These are phyloP conservation scores for Pangasius mekongensis DNA, from an alignment of 2,797 vertebrate genomes.

Conservation along the genomic window DNA sequence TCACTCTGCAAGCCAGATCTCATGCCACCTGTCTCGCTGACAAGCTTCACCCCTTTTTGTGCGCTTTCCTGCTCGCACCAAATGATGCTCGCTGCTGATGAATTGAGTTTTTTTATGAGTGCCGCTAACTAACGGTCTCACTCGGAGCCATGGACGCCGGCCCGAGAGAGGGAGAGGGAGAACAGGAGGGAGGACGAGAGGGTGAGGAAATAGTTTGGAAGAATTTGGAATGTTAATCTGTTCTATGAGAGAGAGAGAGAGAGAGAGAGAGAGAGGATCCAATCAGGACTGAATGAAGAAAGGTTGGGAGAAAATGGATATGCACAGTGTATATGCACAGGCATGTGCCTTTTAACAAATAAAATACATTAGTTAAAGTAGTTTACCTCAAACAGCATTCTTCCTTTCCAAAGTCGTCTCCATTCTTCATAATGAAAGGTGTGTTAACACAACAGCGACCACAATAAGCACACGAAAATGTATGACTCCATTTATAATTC, in stretches of 20 bases:
- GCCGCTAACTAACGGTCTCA: slow-evolving; percentile 93
- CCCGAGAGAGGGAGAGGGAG: slow-evolving; percentile 54
- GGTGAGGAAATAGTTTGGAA: slow-evolving; percentile 87
- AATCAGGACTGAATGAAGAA: not conserved
- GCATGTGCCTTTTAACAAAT: not conserved
- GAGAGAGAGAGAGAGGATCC: not conserved
- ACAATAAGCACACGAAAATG: slow-evolving; percentile 86
- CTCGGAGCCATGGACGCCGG: slow-evolving; percentile 90
- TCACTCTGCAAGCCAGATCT: slow-evolving; percentile 99
- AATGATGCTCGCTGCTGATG: slow-evolving; percentile 99
- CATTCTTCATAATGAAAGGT: slow-evolving; percentile 98
- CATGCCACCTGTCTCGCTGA: slow-evolving; percentile 99
- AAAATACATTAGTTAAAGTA: not conserved
- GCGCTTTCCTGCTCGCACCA: slow-evolving; percentile 98
- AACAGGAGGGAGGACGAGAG: slow-evolving; percentile 40
- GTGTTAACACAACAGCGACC: slow-evolving; percentile 75
- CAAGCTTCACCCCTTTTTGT: slow-evolving; percentile 99
- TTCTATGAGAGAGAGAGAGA: slow-evolving; percentile 22
- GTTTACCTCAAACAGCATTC: not conserved
- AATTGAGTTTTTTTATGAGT: slow-evolving; percentile 98
- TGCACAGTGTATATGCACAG: not conserved
- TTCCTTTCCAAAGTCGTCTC: slow-evolving; percentile 79
- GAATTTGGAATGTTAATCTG: slow-evolving; percentile 61
- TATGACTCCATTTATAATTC: slow-evolving; percentile 99
- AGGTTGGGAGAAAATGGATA: not conserved